Base-by-base conservation (phyloP, 2,797 vertebrate species). In the Uromys caudimaculatus region DNA sequence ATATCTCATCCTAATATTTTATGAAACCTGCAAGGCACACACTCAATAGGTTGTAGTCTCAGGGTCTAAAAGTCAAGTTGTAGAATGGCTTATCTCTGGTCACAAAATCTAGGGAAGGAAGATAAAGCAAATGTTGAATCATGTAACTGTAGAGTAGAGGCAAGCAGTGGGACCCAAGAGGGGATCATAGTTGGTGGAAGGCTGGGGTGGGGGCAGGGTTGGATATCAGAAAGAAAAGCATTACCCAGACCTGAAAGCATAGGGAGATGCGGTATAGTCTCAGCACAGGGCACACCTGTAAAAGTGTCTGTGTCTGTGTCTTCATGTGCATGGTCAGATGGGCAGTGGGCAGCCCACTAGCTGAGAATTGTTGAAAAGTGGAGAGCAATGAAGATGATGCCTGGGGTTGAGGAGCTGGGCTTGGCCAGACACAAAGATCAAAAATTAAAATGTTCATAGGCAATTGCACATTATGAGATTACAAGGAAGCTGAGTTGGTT, bases 321-420 rank as follows among this genome's bases (percentile, higher is more conserved):
- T 0, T 1, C 2, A 50, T 4, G 3, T 13, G 13, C 38, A 23
- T 0, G 0, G 1, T 56, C 12, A 4, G 14, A 19, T 44, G 50
- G 32, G 14, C 2, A 54, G 56, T 27, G 5, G 24, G 58, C 19
- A 17, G 47, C n/a, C 2, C 11, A 6, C 2, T 0, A 0, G 19
- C 23, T 38, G 90, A 84, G 60, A 81, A 14, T 0, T 56, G n/a
- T 38, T 38, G 44, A 1, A 14, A 90, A 90, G 13, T 9, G 17
- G 13, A 52, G 44, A 7, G 2, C 35, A 35, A 13, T 14, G 41
- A 85, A 69, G 41, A 75, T 0, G 9, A 67, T 35, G 29, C 23
- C 6, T 6, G 78, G 12, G 54, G 67, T 23, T 2, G 44, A n/a
- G 71, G 24, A 54, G 32, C 50, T 17, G 56, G 27, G 6, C 14